Conservation (phyloP, 2,888 invertebrate species). For the Ypsolopha scabrella region DNA sequence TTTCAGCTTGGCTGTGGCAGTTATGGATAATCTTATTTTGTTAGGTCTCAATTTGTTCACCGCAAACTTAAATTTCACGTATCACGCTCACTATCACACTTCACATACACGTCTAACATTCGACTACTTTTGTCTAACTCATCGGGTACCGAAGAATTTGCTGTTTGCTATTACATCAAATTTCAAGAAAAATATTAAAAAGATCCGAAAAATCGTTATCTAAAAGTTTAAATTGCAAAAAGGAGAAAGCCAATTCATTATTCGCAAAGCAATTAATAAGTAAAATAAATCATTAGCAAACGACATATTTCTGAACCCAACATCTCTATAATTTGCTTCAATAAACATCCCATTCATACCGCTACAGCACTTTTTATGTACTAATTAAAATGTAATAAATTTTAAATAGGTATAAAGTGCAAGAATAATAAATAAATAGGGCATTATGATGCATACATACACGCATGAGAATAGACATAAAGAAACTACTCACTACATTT, state of each 20-base stretch:
- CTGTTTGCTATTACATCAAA: too few species aligned
- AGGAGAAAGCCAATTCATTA: too few species aligned
- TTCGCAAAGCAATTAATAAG: too few species aligned
- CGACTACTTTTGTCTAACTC: slow-evolving; percentile 21
- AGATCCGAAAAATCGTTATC: too few species aligned
- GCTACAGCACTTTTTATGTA: slow-evolving; percentile 22
- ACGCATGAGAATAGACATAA: slow-evolving; percentile 16
- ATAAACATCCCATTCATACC: too few species aligned
- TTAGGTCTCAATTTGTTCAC: not conserved
- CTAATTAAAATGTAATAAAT: slow-evolving; percentile 52
- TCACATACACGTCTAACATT: slow-evolving; percentile 8
- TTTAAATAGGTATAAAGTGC: slow-evolving; percentile 19
- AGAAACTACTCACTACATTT: slow-evolving; percentile 46
- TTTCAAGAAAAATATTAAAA: too few species aligned
- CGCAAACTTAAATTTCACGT: slow-evolving; percentile 8
- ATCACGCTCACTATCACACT: not conserved
- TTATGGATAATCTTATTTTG: not conserved
- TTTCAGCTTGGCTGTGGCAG: not conserved
- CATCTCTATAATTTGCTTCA: too few species aligned
- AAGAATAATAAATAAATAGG: slow-evolving; percentile 22
- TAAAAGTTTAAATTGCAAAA: too few species aligned
- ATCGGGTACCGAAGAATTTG: not conserved
- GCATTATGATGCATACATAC: slow-evolving; percentile 27
- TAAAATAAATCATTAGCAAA: too few species aligned
- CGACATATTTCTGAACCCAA: too few species aligned